Conservation (phyloP, 2,113 vertebrate genomes). For the Alligator mississippiensis region DNA sequence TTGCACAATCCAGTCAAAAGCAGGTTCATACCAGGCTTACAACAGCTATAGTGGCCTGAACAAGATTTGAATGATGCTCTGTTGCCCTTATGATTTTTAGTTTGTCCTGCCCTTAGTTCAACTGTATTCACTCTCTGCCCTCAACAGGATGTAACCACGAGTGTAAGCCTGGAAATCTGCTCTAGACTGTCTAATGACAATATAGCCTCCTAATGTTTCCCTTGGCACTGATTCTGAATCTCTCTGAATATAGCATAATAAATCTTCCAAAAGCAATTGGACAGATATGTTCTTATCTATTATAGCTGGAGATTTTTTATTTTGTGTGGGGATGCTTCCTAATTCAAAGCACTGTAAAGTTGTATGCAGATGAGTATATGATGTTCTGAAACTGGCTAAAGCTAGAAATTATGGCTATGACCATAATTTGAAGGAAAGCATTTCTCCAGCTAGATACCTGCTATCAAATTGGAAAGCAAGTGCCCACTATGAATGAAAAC, state of each 20-base stretch:
- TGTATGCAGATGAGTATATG: slow-evolving; percentile 65
- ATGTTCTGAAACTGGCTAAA: slow-evolving; percentile 56
- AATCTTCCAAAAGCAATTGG: neutral
- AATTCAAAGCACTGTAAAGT: slow-evolving; percentile 66
- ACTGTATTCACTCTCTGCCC: neutral
- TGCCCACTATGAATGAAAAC: slow-evolving; percentile 57
- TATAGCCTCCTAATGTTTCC: neutral
- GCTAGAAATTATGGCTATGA: slow-evolving; percentile 17
- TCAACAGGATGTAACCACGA: neutral
- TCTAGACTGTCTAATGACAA: neutral
- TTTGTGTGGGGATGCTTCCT: slow-evolving; percentile 8
- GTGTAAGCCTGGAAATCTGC: neutral
- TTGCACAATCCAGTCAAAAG: neutral
- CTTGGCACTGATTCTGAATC: neutral
- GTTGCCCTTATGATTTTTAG: neutral
- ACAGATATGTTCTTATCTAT: neutral
- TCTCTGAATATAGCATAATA: neutral
- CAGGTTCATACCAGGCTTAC: neutral
- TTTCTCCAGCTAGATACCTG: slow-evolving; percentile 68
- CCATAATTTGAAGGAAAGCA: slow-evolving; percentile 70
- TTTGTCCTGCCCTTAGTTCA: neutral
- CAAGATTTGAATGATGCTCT: neutral
- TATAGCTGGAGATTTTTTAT: neutral
- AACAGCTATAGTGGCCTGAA: neutral
- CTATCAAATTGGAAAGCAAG: slow-evolving; percentile 64